phyloP scores from a whole-genome alignment of 2,797 vertebrate species.

The Delichon dasypus region DNA sequence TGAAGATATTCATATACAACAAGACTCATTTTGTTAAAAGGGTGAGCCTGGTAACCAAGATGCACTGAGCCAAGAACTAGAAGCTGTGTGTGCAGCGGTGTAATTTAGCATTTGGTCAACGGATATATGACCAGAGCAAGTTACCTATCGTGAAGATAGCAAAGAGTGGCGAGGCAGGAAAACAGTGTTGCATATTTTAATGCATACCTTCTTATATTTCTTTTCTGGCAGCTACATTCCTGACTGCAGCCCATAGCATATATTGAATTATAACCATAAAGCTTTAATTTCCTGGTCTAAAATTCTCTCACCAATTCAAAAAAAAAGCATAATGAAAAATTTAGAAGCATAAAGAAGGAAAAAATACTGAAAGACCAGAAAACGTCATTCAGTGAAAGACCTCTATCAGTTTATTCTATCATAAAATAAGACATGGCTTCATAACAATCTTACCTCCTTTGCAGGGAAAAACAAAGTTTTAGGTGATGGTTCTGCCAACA shows the following conservation, averaged over 20 bases:
- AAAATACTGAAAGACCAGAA: neutral
- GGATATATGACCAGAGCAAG: neutral
- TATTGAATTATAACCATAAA: neutral
- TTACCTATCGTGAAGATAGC: fast-evolving
- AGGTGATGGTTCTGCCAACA: neutral
- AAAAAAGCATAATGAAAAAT: neutral
- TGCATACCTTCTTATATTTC: neutral
- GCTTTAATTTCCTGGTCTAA: neutral
- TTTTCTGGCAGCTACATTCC: neutral
- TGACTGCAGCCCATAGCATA: neutral
- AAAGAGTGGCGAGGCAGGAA: neutral
- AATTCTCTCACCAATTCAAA: neutral
- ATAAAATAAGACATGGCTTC: neutral
- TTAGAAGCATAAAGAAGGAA: neutral
- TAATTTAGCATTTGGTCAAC: neutral
- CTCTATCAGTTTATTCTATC: neutral
- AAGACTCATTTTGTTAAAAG: neutral
- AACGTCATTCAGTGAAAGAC: neutral
- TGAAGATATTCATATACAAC: neutral
- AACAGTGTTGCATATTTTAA: neutral
- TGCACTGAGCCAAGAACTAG: neutral
- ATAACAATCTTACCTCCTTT: neutral
- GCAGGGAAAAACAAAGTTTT: neutral
- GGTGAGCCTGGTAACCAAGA: neutral
- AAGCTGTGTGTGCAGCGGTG: neutral